Conservation (phyloP, 1,140 invertebrate species). For the Chlorops oryzae region DNA sequence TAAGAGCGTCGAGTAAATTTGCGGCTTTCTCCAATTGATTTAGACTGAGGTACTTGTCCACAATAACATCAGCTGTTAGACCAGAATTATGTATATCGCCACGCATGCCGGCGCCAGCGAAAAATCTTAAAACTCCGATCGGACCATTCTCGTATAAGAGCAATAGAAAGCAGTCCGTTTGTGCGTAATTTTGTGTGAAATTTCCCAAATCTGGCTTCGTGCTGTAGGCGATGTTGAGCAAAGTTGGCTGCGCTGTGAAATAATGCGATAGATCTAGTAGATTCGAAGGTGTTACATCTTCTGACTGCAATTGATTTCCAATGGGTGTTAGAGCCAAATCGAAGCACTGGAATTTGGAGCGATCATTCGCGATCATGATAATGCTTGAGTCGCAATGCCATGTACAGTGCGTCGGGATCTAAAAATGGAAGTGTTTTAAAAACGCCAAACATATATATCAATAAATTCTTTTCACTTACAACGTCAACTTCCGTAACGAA, state of each 20-base stretch:
- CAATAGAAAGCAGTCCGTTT: constrained; percentile 51
- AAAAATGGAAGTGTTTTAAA: constrained; percentile 16
- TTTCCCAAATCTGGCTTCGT: constrained; percentile 51
- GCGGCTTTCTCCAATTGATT: constrained; percentile 64
- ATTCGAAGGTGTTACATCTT: constrained; percentile 59
- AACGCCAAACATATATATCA: background rate
- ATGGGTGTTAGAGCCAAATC: constrained; percentile 64
- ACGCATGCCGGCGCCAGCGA: constrained; percentile 38
- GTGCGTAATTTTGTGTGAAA: constrained; percentile 48
- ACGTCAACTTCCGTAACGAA: constrained; percentile 53
- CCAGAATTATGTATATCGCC: constrained; percentile 49
- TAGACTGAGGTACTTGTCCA: constrained; percentile 61
- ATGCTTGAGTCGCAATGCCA: constrained; percentile 69
- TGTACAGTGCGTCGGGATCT: constrained; percentile 63
- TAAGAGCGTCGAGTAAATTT: constrained; percentile 59
- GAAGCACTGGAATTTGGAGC: constrained; percentile 71
- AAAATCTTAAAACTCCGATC: constrained; percentile 37
- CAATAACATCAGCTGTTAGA: constrained; percentile 54
- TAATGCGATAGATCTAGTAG: constrained; percentile 64
- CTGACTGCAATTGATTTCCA: constrained; percentile 61
- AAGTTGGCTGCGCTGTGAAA: constrained; percentile 57
- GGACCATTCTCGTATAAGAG: constrained; percentile 59
- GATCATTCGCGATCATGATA: constrained; percentile 63
- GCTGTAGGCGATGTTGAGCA: constrained; percentile 55
- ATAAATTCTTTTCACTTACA: constrained; percentile 49